These are phyloP conservation scores for Xestoiulus laeticollis DNA, from an alignment of 2,888 invertebrate species.

Conservation along the genomic window DNA sequence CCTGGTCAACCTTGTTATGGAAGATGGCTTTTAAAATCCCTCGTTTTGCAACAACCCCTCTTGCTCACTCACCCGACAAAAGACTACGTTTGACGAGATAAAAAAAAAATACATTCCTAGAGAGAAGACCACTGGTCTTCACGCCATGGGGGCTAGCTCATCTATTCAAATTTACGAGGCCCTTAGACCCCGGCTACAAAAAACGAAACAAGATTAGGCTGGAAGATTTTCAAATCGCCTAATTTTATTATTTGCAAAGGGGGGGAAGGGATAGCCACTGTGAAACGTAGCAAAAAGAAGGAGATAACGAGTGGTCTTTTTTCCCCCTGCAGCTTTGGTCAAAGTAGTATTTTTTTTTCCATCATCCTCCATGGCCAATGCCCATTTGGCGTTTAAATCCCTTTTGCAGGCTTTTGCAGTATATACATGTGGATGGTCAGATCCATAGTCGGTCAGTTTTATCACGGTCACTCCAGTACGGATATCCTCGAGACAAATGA, in stretches of 20 bases:
- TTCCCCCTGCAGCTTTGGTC: slow-evolving; percentile 41
- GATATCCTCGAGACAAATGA: slow-evolving; percentile 40
- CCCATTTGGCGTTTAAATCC: slow-evolving; percentile 41
- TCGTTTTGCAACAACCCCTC: not conserved
- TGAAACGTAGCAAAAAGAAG: not conserved
- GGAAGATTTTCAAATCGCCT: slow-evolving; percentile 52
- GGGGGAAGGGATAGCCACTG: not conserved
- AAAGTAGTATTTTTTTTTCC: slow-evolving; percentile 49
- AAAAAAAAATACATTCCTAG: slow-evolving; percentile 34
- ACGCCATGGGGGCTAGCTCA: slow-evolving; percentile 29
- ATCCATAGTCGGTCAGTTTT: slow-evolving; percentile 17
- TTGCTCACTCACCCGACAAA: slow-evolving; percentile 43
- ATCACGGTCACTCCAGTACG: slow-evolving; percentile 34
- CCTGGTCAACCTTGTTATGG: slow-evolving; percentile 42
- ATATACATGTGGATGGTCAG: not conserved
- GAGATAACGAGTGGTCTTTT: slow-evolving; percentile 34
- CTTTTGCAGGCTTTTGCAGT: not conserved
- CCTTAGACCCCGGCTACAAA: slow-evolving; percentile 47
- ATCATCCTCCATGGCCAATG: slow-evolving; percentile 36
- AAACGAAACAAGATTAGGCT: slow-evolving; percentile 47
- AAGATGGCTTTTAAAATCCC: slow-evolving; percentile 36
- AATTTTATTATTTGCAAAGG: slow-evolving; percentile 51
- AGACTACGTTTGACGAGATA: slow-evolving; percentile 30
- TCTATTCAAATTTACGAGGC: slow-evolving; percentile 54
- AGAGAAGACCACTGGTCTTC: slow-evolving; percentile 45